Conservation (phyloP, 2,113 vertebrate species). For the Perca fluviatilis region DNA sequence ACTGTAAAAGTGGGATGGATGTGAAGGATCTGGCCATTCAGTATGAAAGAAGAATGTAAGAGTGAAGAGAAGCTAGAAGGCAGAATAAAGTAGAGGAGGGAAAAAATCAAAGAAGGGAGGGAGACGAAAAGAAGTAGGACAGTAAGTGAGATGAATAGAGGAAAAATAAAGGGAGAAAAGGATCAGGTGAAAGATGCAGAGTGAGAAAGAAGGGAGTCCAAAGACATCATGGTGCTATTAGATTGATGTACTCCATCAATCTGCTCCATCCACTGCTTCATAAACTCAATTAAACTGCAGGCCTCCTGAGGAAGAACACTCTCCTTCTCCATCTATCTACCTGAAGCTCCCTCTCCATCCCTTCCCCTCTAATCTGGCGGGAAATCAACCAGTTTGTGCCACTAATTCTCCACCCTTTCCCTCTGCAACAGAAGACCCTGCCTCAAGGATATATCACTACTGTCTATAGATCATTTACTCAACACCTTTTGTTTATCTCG, state of each 20-base stretch:
- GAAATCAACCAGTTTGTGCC: conserved; percentile 50
- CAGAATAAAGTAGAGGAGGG: not conserved
- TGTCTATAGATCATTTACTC: conserved; percentile 5
- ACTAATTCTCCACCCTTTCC: conserved; percentile 34
- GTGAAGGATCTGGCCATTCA: not conserved
- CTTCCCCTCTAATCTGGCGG: conserved; percentile 30
- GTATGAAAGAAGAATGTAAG: conserved; percentile 1
- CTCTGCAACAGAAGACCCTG: not conserved
- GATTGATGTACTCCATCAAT: conserved; percentile 77
- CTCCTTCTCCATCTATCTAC: conserved; percentile 56
- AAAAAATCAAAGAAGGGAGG: not conserved
- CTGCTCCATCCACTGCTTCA: conserved; percentile 69
- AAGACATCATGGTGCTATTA: conserved; percentile 57
- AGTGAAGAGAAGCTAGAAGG: not conserved
- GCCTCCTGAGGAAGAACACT: conserved; percentile 60
- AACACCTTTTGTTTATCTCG: not conserved
- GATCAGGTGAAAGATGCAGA: conserved; percentile 59
- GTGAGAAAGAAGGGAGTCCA: conserved; percentile 31
- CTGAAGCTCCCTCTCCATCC: conserved; percentile 49
- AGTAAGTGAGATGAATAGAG: conserved; percentile 63
- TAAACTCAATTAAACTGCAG: conserved; percentile 79
- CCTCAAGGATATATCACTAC: conserved; percentile 4
- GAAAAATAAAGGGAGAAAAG: conserved; percentile 31
- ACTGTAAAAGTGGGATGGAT: not conserved
- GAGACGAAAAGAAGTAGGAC: conserved; percentile 12